Evolutionary conservation across 2,888 invertebrate species (phyloP), one percentile per base, ranked within the genome.

Genomic region (Thera obeliscata): DNA sequence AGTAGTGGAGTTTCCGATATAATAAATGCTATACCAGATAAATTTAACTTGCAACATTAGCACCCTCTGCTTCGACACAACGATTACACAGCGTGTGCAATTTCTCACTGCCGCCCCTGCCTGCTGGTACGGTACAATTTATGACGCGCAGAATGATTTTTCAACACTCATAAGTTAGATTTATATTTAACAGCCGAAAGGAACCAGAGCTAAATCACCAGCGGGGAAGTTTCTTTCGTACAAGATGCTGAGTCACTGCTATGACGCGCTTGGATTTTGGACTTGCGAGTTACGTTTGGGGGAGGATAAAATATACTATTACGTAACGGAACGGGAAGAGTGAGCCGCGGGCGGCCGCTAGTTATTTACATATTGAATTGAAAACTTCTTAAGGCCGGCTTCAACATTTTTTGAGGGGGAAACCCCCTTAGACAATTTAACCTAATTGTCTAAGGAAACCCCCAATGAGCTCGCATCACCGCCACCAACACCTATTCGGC

Each of bases 101-200:
- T 91, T 89, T 91, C 90, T 91, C 91, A 92, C 86, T 85, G 87
- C 82, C 86, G 81, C 89, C 90, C 89, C 88, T 83, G 87, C 90
- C 88, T 83, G 87, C 85, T 79, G 79, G 78, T 77, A 73, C 76
- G 76, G 75, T 84, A 89, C 87, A 87, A 91, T 90, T 90, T 91
- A 91, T 91, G 90, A 91, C 84, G 84, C 86, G 81, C 81, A 81
- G 86, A 88, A 90, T 90, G 89, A 91, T 91, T 91, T 92, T 90
- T 91, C 90, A 90, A 88, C 90, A 89, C 87, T 86, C 85, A 84
- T 86, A 86, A 90, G 83, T 86, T 86, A 86, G 88, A 90, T 89
- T 90, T 88, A 89, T 90, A 84, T 88, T 87, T 87, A 88, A 87
- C 83, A 84, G 83, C 78, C 84, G 79, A 83, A 84, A 88, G 85